These are phyloP conservation scores for Agrilus cyanescens DNA, from an alignment of 2,888 invertebrate genomes.

Conservation along the genomic window DNA sequence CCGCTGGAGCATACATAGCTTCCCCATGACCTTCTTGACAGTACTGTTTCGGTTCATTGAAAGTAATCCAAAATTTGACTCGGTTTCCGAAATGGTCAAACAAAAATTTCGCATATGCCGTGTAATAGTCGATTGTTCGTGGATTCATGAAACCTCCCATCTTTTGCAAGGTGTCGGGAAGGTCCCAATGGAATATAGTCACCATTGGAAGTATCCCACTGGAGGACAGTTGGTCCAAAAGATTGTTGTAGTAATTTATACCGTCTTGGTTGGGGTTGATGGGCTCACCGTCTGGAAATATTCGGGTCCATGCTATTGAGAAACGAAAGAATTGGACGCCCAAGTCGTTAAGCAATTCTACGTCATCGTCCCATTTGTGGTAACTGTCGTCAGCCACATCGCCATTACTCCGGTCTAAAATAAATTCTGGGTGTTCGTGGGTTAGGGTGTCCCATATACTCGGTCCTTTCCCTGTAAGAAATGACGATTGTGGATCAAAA, in stretches of 20 bases:
- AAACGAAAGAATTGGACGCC: slow-evolving; percentile 59
- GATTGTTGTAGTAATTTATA: slow-evolving; percentile 61
- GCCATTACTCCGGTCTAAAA: slow-evolving; percentile 45
- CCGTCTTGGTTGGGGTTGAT: slow-evolving; percentile 57
- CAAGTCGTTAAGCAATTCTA: slow-evolving; percentile 47
- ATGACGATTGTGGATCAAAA: too few species aligned
- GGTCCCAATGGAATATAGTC: slow-evolving; percentile 41
- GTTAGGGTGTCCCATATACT: slow-evolving; percentile 50
- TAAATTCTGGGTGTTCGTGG: slow-evolving; percentile 39
- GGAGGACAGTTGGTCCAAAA: slow-evolving; percentile 56
- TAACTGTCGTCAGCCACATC: slow-evolving; percentile 61
- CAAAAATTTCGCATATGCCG: slow-evolving; percentile 41
- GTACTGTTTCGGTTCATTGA: slow-evolving; percentile 38
- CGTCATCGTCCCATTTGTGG: slow-evolving; percentile 52
- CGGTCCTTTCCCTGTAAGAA: slow-evolving; percentile 44
- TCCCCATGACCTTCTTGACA: slow-evolving; percentile 23
- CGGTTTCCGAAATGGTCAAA: slow-evolving; percentile 22
- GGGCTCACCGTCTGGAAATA: slow-evolving; percentile 57
- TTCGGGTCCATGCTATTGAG: slow-evolving; percentile 64
- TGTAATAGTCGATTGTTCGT: slow-evolving; percentile 40
- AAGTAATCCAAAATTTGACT: slow-evolving; percentile 39
- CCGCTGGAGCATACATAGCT: slow-evolving; percentile 25
- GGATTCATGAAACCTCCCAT: slow-evolving; percentile 39
- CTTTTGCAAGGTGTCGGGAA: slow-evolving; percentile 38
- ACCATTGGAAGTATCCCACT: slow-evolving; percentile 41